Base-by-base conservation (phyloP, 1,140 invertebrate genomes). In the Drosophila melanica region DNA sequence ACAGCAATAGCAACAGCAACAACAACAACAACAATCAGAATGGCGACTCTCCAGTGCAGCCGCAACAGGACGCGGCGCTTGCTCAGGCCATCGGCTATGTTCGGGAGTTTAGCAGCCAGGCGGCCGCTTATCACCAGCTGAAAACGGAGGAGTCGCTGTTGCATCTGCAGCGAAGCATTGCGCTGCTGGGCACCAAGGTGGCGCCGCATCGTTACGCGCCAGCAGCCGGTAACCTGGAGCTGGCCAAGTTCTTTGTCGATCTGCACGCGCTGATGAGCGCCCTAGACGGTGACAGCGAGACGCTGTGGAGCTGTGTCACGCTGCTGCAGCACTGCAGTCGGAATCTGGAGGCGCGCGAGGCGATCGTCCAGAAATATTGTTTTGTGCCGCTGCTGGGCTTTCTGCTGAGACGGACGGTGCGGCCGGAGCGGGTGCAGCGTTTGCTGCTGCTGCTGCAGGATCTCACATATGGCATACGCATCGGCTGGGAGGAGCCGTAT, bases 401-500 rank as follows among this genome's bases (percentile, higher is more conserved):
- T 67, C 68, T 94, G 30, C 78, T 94, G 8, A 92, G 74, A 11
- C 73, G 75, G 0, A 75, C 80, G 0, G n/a, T 44, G 12, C 51
- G 72, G 0, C 53, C 68, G 20, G 90, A 94, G 47, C 93, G 93
- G 14, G 82, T 91, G 66, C 85, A 93, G 54, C 77, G 90, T 4
- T 79, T 93, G 58, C 57, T 94, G 18, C 92, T 92, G 45, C 73
- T 94, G 30, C 80, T 94, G 3, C 93, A 94, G 86, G 93, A 94
- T 62, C 79, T 94, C 16, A 94, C 94, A 2, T 94, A 94, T 62
- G 94, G 94, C n/a, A 93, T 94, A 27, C 92, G 92, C 75, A 94
- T 94, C 37, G 91, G 90, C 4, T 94, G 94, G 94, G 93, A 94
- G 75, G 94, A 94, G 77, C 93, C 93, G 2, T 92, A 92, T 72